Evolutionary conservation across 2,797 vertebrate genomes (phyloP).

Genomic region (Lophotriccus pileatus): DNA sequence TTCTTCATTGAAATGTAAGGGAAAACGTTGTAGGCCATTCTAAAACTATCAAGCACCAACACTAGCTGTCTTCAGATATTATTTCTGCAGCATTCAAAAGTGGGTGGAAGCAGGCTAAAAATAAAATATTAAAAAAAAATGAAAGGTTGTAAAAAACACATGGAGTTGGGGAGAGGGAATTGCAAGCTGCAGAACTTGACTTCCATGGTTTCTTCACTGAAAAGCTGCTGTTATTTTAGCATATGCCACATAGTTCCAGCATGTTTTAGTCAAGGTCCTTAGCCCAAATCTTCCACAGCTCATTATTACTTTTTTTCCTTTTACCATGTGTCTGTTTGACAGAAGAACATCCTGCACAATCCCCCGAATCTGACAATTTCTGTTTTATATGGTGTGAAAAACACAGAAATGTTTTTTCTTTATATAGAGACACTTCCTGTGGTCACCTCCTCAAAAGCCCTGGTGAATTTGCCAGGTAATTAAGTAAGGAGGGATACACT

Average conservation of each 20-base stretch:
- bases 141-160: background rate
- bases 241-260: background rate
- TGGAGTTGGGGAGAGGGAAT: background rate
- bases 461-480: background rate
- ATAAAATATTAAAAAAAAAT: background rate
- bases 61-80: background rate
- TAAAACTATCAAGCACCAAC: background rate
- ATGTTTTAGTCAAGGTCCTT: background rate
- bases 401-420: background rate
- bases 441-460: background rate
- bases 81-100: background rate
- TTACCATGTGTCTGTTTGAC: background rate
- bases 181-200: background rate
- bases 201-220: background rate
- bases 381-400: background rate
- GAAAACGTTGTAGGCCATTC: background rate
- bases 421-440: background rate
- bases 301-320: background rate
- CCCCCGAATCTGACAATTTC: background rate
- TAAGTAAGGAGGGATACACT: background rate
- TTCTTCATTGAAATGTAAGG: background rate
- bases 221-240: background rate
- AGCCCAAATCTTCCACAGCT: background rate
- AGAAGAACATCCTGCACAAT: background rate
- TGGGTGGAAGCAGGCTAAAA: background rate